A percentile compares a stretch with the other conserved stretches of the same genome.
Conservation (phyloP, 2,888 invertebrate species). For the Tuta absoluta region DNA sequence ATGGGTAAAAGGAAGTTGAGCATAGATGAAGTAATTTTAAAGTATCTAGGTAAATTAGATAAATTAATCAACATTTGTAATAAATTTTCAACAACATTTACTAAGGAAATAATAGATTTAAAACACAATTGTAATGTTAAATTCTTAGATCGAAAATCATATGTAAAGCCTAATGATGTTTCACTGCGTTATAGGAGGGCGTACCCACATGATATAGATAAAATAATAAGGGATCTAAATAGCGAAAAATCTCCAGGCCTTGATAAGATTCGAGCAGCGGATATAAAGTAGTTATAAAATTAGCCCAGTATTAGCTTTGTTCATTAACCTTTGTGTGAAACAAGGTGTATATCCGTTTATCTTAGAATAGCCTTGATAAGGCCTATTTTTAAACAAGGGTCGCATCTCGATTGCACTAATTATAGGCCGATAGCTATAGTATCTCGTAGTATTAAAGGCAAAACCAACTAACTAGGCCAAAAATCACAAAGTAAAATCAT, state of each 20-base stretch:
- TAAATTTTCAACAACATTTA: background rate
- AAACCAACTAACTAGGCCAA: too few relatives aligned
- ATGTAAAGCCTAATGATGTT: background rate
- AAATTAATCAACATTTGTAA: background rate
- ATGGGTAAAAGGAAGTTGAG: background rate
- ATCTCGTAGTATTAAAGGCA: too few relatives aligned
- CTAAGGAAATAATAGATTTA: background rate
- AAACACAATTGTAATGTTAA: background rate
- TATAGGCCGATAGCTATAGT: too few relatives aligned
- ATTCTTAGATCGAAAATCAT: background rate
- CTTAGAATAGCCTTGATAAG: background rate
- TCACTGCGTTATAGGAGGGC: background rate
- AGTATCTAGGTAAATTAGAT: background rate
- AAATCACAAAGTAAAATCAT: too few relatives aligned
- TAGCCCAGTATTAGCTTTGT: background rate
- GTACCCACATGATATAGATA: background rate
- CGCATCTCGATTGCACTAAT: too few relatives aligned
- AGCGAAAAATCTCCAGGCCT: too few relatives aligned
- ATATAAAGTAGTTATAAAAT: too few relatives aligned
- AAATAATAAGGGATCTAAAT: too few relatives aligned
- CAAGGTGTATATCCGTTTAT: constrained; percentile 29
- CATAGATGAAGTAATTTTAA: background rate
- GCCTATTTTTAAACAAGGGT: too few relatives aligned
- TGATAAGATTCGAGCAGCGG: too few relatives aligned
- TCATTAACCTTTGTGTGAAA: background rate